These are phyloP conservation scores for Epinotia bilunana DNA, from an alignment of 2,888 invertebrate genomes.

Conservation along the genomic window DNA sequence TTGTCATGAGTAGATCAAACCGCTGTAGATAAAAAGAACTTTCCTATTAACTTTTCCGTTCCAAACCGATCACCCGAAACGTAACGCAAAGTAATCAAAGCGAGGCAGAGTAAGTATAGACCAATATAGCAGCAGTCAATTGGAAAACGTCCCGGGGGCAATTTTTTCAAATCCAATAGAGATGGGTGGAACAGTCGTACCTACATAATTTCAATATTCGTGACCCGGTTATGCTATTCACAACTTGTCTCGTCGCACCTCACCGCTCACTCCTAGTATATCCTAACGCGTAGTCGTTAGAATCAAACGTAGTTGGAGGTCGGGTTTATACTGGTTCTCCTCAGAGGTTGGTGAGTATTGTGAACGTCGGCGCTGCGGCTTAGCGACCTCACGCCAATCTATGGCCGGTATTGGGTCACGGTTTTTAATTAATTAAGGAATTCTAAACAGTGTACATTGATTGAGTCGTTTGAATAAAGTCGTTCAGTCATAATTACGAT, in stretches of 20 bases:
- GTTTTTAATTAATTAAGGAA: conserved; percentile 51
- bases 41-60: neutral
- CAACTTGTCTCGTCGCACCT: neutral
- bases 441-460: conserved; percentile 50
- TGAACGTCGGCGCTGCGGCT: conserved; percentile 49
- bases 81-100: conserved; percentile 25
- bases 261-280: neutral
- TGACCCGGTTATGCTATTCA: conserved; percentile 50
- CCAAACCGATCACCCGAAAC: conserved; percentile 16
- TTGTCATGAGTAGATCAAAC: too few species aligned
- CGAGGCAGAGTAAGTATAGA: conserved; percentile 26
- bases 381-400: conserved; percentile 46
- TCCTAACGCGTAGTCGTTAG: neutral
- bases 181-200: conserved; percentile 63
- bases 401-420: conserved; percentile 62
- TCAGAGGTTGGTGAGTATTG: neutral
- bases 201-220: conserved; percentile 76
- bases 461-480: conserved; percentile 23
- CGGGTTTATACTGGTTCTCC: neutral
- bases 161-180: conserved; percentile 73
- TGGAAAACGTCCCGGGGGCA: conserved; percentile 73
- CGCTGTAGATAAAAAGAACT: neutral
- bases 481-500: neutral
- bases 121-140: conserved; percentile 68
- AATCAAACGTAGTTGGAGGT: neutral